A percentile compares a stretch with the other conserved stretches of the same genome.
Conservation (phyloP, 2,113 vertebrate species). For the Electrona antarctica region DNA sequence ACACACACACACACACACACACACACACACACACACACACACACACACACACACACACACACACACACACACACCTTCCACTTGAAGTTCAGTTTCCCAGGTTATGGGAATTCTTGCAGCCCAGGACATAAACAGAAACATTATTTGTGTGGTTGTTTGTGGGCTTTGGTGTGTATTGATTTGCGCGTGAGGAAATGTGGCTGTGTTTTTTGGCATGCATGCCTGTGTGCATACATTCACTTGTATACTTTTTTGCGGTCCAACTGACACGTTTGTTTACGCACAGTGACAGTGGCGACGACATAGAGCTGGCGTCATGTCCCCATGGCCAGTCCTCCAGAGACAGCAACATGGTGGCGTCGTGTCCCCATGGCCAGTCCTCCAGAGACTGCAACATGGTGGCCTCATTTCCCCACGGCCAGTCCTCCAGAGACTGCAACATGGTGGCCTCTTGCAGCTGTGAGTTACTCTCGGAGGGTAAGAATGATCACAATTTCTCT, state of each 20-base stretch:
- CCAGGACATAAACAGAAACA: conserved; percentile 59
- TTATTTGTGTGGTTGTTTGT: conserved; percentile 54
- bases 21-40: conserved; percentile 1
- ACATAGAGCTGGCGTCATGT: conserved; percentile 90
- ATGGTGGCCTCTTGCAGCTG: conserved; percentile 91
- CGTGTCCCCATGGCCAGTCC: conserved; percentile 83
- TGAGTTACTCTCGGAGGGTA: conserved; percentile 91
- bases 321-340: conserved; percentile 82
- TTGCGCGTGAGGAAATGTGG: conserved; percentile 27
- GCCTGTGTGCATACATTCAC: conserved; percentile 6
- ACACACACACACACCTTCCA: not conserved
- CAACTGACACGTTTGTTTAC: conserved; percentile 57
- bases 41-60: conserved; percentile 17
- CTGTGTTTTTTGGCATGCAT: conserved; percentile 45
- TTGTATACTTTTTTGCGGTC: conserved; percentile 43
- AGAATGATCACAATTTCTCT: conserved; percentile 29
- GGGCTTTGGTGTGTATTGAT: conserved; percentile 34
- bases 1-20: not conserved
- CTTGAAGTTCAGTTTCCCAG: conserved; percentile 39
- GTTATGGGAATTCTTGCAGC: conserved; percentile 33
- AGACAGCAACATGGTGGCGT: conserved; percentile 81
- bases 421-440: conserved; percentile 81
- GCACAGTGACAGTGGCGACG: conserved; percentile 92
- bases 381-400: conserved; percentile 82
- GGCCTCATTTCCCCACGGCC: conserved; percentile 85